Evolutionary conservation across 2,113 vertebrate genomes (phyloP).

Genomic region (Poeciliopsis retropinna): DNA sequence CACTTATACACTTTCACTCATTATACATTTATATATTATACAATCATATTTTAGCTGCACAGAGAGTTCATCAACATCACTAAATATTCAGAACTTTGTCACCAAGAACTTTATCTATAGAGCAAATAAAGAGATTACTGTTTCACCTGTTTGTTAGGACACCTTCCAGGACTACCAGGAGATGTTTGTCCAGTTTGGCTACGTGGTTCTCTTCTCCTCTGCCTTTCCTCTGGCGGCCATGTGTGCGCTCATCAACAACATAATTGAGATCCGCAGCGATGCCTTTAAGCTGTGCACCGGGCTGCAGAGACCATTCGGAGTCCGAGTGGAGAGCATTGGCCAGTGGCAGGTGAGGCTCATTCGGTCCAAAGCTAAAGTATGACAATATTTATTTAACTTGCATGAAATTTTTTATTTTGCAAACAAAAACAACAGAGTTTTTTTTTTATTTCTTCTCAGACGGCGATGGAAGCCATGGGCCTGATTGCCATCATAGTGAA

Average conservation of each 20-base stretch:
- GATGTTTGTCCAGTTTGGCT: slow-evolving; percentile 99
- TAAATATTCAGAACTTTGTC: background rate
- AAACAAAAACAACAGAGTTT: background rate
- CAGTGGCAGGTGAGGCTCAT: slow-evolving; percentile 90
- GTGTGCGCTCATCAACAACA: slow-evolving; percentile 95
- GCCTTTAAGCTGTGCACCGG: slow-evolving; percentile 96
- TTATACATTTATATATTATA: too few relatives aligned
- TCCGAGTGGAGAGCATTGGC: slow-evolving; percentile 91
- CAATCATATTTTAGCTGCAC: too few relatives aligned
- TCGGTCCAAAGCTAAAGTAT: background rate
- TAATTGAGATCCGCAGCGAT: slow-evolving; percentile 96
- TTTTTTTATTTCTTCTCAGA: slow-evolving; percentile 74
- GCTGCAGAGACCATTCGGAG: slow-evolving; percentile 93
- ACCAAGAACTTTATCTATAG: too few relatives aligned
- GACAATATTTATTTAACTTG: background rate
- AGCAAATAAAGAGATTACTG: slow-evolving; percentile 1
- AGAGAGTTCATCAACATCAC: background rate
- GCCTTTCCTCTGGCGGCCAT: slow-evolving; percentile 94
- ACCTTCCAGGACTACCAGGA: slow-evolving; percentile 98
- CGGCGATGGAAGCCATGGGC: slow-evolving; percentile 96
- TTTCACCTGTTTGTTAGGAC: slow-evolving; percentile 80
- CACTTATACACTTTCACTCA: background rate
- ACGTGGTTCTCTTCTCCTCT: slow-evolving; percentile 96
- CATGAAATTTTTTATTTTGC: background rate
- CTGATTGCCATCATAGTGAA: slow-evolving; percentile 95